phyloP scores from a whole-genome alignment of 2,888 invertebrate species.

The Pandemis corylana region DNA sequence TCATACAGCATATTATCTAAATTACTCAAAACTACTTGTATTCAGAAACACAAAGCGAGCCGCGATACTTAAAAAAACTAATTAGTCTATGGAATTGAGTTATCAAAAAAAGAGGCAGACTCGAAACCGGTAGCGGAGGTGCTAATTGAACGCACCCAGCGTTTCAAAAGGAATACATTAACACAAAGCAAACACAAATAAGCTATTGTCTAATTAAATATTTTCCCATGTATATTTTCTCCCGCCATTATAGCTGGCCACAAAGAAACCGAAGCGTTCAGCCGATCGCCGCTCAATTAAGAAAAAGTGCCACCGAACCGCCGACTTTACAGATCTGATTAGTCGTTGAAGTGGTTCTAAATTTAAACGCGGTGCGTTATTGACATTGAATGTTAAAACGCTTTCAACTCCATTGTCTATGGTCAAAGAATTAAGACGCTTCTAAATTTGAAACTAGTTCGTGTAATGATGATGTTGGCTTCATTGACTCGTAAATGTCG shows the following conservation, averaged over 20 bases:
- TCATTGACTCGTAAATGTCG: background rate
- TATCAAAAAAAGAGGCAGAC: slow-evolving; percentile 68
- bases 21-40: slow-evolving; percentile 69
- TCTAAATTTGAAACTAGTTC: slow-evolving; percentile 31
- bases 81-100: slow-evolving; percentile 69
- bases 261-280: slow-evolving; percentile 70
- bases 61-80: slow-evolving; percentile 49
- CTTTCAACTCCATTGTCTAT: slow-evolving; percentile 76
- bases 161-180: slow-evolving; percentile 80
- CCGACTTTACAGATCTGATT: slow-evolving; percentile 83
- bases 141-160: slow-evolving; percentile 74
- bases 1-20: slow-evolving; percentile 65
- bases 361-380: slow-evolving; percentile 76
- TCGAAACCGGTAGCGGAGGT: slow-evolving; percentile 74
- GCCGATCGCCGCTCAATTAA: slow-evolving; percentile 62
- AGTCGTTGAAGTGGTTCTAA: slow-evolving; percentile 81
- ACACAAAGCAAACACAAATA: slow-evolving; percentile 83
- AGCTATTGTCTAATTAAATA: slow-evolving; percentile 84
- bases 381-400: slow-evolving; percentile 71
- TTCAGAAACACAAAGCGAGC: slow-evolving; percentile 47
- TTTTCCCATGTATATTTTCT: slow-evolving; percentile 77
- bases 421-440: slow-evolving; percentile 74
- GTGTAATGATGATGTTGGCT: slow-evolving; percentile 7
- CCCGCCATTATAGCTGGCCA: slow-evolving; percentile 58
- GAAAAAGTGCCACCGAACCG: slow-evolving; percentile 60